Base-by-base conservation (phyloP, 1,140 invertebrate genomes). In the Brachionus calyciflorus region DNA sequence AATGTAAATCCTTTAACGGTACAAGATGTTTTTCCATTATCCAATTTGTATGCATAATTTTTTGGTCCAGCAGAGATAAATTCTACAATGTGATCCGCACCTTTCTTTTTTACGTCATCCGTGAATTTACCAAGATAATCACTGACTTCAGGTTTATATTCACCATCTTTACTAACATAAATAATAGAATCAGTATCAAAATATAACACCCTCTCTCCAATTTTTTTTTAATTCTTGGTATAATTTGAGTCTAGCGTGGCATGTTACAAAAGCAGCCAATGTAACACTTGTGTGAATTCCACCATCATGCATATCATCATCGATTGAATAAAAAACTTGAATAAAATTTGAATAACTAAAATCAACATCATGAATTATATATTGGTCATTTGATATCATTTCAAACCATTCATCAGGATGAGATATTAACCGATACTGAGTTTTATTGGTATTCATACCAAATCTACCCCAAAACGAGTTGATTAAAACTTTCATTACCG, bases 161-260 rank as follows among this genome's bases (percentile, higher is more conserved):
- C 53, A n/a, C 60, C 78, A 2, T 3, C 3, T 26, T 48, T 78
- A 10, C 77, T 57, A 3, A 79, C 28, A 63, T 80, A 84, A 41
- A 83, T 80, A 21, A 82, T 53, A 21, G 73, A 79, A 78, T 86
- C 85, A 1, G 85, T 87, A 77, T 86, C 85, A 30, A 79, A 82
- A 77, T 87, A 86, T 2, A 85, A 60, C 2, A 81, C 81, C 28
- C 80, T 55, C 1, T 79, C 44, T 19, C 78, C 79, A 12, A 86
- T 53, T 33, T 78, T 69, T n/a, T 79, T 84, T 80, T 14, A 86
- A 69, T 60, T 81, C 80, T 21, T 65, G 51, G 65, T 85, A 86
- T 2, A 86, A 78, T 78, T 83, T 81, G 6, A 86, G 73, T 1
- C 85, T 69, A 0, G 83, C 84, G 55, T 83, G 81, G 9, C 82